phyloP scores from a whole-genome alignment of 2,113 vertebrate genomes.

The Megalops atlanticus region DNA sequence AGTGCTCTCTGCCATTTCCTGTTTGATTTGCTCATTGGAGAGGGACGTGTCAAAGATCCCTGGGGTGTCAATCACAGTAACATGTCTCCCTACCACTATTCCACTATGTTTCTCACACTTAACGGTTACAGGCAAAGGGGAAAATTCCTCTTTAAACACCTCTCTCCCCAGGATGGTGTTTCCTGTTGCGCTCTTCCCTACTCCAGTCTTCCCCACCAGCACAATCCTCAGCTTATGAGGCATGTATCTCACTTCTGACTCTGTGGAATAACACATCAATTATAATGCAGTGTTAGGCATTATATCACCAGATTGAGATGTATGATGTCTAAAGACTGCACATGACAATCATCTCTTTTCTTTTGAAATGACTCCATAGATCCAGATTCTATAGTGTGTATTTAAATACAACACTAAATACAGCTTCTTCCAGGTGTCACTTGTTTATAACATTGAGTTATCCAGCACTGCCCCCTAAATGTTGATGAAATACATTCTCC shows the following conservation, averaged over 20 bases:
- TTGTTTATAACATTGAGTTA: no score
- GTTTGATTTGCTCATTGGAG: slow-evolving; percentile 16
- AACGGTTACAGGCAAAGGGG: background rate
- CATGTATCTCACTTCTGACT: background rate
- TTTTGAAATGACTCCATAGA: no score
- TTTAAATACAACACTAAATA: no score
- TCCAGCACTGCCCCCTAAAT: no score
- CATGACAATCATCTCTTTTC: no score
- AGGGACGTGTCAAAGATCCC: slow-evolving; percentile 61
- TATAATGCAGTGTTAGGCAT: background rate
- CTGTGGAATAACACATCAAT: background rate
- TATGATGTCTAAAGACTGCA: no score
- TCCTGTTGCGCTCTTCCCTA: slow-evolving; percentile 57
- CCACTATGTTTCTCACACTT: slow-evolving; percentile 44
- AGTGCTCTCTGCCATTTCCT: slow-evolving; percentile 45
- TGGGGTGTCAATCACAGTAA: slow-evolving; percentile 60
- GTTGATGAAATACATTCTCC: no score
- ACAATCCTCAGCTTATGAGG: slow-evolving; percentile 38
- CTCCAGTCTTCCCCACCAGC: slow-evolving; percentile 56
- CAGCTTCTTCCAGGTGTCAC: no score
- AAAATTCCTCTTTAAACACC: background rate
- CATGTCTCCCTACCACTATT: background rate
- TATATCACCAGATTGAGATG: no score
- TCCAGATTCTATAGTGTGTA: no score
- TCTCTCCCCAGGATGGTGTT: slow-evolving; percentile 55